Percentiles rank a stretch among this genome's conserved stretches.
Conservation (phyloP, 2,888 invertebrate species). For the Pollenia amentaria region DNA sequence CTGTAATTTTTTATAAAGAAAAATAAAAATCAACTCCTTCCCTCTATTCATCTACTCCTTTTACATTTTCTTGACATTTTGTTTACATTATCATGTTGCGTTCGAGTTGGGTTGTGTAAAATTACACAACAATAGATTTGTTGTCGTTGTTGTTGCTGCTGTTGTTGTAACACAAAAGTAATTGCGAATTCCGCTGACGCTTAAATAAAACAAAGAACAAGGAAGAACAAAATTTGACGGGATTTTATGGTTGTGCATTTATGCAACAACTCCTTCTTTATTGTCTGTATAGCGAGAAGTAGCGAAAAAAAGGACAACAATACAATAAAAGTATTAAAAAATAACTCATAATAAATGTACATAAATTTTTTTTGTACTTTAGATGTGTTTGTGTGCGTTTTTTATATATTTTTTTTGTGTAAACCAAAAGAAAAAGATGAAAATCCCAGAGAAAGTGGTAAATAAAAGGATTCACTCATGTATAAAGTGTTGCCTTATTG, state of each 20-base stretch:
- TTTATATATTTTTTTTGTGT: background rate
- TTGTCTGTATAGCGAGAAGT: slow-evolving; percentile 8
- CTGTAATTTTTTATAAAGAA: slow-evolving; percentile 15
- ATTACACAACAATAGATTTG: slow-evolving; percentile 63
- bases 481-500: slow-evolving; percentile 61
- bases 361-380: background rate
- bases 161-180: slow-evolving; percentile 61
- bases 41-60: slow-evolving; percentile 44
- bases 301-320: slow-evolving; percentile 58
- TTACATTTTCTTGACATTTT: slow-evolving; percentile 19
- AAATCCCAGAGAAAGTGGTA: slow-evolving; percentile 68
- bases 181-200: slow-evolving; percentile 69
- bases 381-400: slow-evolving; percentile 2
- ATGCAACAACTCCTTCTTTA: slow-evolving; percentile 68
- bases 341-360: slow-evolving; percentile 57
- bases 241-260: slow-evolving; percentile 69
- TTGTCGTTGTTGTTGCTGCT: slow-evolving; percentile 11
- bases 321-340: slow-evolving; percentile 61
- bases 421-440: slow-evolving; percentile 17
- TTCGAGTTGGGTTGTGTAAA: slow-evolving; percentile 54
- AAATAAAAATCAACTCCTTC: slow-evolving; percentile 29
- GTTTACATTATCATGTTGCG: slow-evolving; percentile 36
- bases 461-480: slow-evolving; percentile 74
- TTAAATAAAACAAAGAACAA: slow-evolving; percentile 42
- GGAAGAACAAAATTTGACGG: slow-evolving; percentile 6